Evolutionary conservation across 2,113 vertebrate genomes (phyloP).

Genomic region (Takifugu flavidus): DNA sequence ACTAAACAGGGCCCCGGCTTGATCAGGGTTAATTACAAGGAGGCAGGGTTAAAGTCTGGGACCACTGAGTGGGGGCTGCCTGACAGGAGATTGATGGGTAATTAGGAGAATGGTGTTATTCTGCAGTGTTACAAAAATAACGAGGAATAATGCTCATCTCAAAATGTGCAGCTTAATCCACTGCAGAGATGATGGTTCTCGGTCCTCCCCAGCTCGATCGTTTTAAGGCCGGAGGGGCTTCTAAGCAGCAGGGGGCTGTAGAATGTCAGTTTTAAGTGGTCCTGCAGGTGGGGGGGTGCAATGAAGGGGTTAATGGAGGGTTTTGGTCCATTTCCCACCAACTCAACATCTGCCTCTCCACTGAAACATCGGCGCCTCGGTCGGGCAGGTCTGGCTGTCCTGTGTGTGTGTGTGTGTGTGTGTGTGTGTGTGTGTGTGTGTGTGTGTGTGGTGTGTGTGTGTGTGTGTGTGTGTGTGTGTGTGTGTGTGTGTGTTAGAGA

Average conservation of each 20-base stretch:
- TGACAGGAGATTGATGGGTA: slow-evolving; percentile 7
- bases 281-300: slow-evolving; percentile 28
- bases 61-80: slow-evolving; percentile 13
- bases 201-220: slow-evolving; percentile 1
- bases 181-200: not conserved
- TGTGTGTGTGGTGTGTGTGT: slow-evolving; percentile 14
- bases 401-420: slow-evolving; percentile 18
- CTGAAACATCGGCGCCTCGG: slow-evolving; percentile 8
- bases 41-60: slow-evolving; percentile 46
- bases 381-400: not conserved
- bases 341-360: no score
- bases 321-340: slow-evolving; percentile 32
- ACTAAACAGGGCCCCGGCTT: slow-evolving; percentile 43
- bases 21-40: slow-evolving; percentile 60
- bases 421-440: slow-evolving; percentile 4
- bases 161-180: not conserved
- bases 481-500: not conserved
- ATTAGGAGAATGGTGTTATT: not conserved
- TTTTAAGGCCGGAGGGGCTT: slow-evolving; percentile 5
- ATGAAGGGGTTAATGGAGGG: slow-evolving; percentile 33
- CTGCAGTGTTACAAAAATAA: not conserved
- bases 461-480: slow-evolving; percentile 16
- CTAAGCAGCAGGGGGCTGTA: slow-evolving; percentile 8
- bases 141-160: not conserved
- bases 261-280: slow-evolving; percentile 36